phyloP scores from a whole-genome alignment of 2,797 vertebrate species.

The Onychomys torridus region DNA sequence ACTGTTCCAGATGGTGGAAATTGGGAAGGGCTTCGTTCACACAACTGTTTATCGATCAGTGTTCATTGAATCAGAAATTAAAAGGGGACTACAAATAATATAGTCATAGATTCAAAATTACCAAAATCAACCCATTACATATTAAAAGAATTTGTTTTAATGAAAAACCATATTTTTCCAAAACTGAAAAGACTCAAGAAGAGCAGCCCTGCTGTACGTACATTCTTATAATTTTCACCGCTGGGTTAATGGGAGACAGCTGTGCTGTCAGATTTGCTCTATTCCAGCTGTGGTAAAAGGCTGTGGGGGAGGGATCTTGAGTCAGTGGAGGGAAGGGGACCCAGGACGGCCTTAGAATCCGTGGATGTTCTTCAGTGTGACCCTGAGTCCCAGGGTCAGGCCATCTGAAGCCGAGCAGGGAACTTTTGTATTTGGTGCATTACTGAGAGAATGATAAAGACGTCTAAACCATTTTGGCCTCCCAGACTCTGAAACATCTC shows the following conservation, averaged over 20 bases:
- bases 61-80: background rate
- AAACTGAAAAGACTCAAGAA: background rate
- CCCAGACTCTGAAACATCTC: background rate
- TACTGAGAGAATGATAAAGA: background rate
- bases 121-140: background rate
- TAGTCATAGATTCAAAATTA: background rate
- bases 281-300: background rate
- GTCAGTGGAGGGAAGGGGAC: background rate
- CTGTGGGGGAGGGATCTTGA: background rate
- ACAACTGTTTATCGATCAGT: accelerated
- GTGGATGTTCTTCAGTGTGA: background rate
- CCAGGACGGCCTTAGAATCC: background rate
- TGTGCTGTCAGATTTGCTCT: too few relatives aligned
- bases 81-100: background rate
- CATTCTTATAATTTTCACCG: background rate
- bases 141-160: background rate
- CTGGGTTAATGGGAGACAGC: background rate
- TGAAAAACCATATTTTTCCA: background rate
- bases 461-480: background rate
- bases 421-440: too few relatives aligned
- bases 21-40: background rate
- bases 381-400: background rate
- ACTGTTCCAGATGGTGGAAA: background rate
- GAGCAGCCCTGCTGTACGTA: too few relatives aligned
- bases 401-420: background rate